Evolutionary conservation across 2,797 vertebrate genomes (phyloP).

Genomic region (Poeciliopsis infans): DNA sequence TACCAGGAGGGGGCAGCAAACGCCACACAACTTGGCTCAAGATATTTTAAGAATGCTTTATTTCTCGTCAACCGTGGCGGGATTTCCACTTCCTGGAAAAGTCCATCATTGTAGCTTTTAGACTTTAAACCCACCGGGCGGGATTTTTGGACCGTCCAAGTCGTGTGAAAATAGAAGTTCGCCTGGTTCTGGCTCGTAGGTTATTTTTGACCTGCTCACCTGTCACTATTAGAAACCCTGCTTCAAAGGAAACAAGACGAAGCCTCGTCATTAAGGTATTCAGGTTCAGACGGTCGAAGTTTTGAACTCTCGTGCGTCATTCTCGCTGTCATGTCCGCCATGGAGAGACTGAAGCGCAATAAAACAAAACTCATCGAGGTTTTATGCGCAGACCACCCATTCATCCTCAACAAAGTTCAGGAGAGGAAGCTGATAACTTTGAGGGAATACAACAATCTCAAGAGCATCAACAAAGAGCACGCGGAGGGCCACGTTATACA

Average conservation of each 20-base stretch:
- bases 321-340: constrained; percentile 46
- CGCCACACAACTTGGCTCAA: too few species aligned
- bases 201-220: too few species aligned
- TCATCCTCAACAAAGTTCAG: too few species aligned
- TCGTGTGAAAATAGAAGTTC: background rate
- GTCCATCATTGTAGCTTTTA: background rate
- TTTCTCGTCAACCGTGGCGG: background rate
- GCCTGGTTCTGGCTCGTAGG: too few species aligned
- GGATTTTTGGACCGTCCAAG: background rate
- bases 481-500: constrained; percentile 32
- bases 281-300: background rate
- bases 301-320: background rate
- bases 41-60: fast-evolving
- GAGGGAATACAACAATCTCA: too few species aligned
- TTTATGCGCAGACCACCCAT: too few species aligned
- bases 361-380: too few species aligned
- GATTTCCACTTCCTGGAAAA: background rate
- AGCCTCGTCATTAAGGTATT: background rate
- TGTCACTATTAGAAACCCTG: too few species aligned
- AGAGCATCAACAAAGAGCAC: background rate
- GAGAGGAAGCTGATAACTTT: too few species aligned
- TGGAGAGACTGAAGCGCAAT: constrained; percentile 10
- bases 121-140: background rate
- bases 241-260: too few species aligned
- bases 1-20: too few species aligned